Conservation (phyloP, 2,888 invertebrate genomes). For the Drymonia ruficornis region DNA sequence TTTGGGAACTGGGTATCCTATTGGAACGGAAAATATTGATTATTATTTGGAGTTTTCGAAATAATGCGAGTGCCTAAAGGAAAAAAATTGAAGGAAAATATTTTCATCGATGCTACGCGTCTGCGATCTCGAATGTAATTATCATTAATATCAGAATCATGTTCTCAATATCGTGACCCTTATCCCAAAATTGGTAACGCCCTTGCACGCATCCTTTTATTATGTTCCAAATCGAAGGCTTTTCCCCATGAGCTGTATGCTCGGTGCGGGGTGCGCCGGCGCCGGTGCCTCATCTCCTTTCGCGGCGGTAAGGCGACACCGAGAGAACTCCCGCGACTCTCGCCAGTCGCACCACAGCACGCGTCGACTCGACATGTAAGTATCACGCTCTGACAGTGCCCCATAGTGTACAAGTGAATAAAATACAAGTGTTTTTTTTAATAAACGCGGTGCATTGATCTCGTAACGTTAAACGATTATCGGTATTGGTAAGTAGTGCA, state of each 20-base stretch:
- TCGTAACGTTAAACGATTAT: slow-evolving; percentile 38
- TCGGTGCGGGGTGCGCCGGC: slow-evolving; percentile 66
- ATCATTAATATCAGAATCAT: slow-evolving; percentile 1
- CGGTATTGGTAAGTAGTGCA: slow-evolving; percentile 67
- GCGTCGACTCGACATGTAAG: slow-evolving; percentile 85
- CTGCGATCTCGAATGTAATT: not conserved
- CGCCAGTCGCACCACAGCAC: slow-evolving; percentile 84
- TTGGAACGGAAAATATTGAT: too few relatives aligned
- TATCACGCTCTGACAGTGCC: slow-evolving; percentile 66
- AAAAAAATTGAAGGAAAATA: too few relatives aligned
- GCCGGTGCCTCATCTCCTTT: slow-evolving; percentile 72
- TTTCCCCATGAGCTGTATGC: slow-evolving; percentile 60
- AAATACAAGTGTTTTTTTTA: slow-evolving; percentile 59
- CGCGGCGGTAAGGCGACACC: slow-evolving; percentile 84
- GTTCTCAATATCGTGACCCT: slow-evolving; percentile 19
- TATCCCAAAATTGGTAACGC: slow-evolving; percentile 16
- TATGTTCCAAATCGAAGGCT: slow-evolving; percentile 42
- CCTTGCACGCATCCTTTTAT: slow-evolving; percentile 38
- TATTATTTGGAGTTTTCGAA: too few relatives aligned
- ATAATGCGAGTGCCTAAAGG: too few relatives aligned
- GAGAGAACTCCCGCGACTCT: slow-evolving; percentile 55
- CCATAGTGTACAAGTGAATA: slow-evolving; percentile 66
- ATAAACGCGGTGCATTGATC: slow-evolving; percentile 61
- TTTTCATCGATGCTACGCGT: too few relatives aligned
- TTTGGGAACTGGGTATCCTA: too few relatives aligned